Base-by-base conservation (phyloP, 2,888 invertebrate species). In the Sarcophaga subvicina region DNA sequence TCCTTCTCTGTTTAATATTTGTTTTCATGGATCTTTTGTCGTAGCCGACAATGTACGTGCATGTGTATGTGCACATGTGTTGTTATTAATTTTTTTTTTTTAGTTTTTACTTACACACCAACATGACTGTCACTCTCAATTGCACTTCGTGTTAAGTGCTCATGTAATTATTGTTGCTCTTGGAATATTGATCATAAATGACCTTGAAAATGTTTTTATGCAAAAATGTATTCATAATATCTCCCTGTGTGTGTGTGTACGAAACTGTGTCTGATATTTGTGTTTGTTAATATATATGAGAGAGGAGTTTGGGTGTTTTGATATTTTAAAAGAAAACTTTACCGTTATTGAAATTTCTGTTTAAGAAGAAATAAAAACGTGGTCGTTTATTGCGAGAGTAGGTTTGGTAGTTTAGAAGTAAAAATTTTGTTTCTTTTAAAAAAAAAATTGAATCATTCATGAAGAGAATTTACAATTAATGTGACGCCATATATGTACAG, bases 161-260 rank as follows among this genome's bases (percentile, higher is more conserved):
- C 22, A 22, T 20, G n/a, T 62, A 20, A 20, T 83, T 12, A 60
- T 67, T n/a, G 59, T 27, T 76, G 78, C 75, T 87, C 78, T 78
- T 87, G 86, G 81, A 81, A 84, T 84, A 84, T 83, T 78, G 83
- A 87, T 87, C 70, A 84, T 62, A 77, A 49, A 78, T 78, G 86
- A 84, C 86, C 86, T 87, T 87, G 83, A 84, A 83, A 78, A 47
- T 80, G 54, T 84, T 60, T 84, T 60, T 37, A 78, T 79, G 78
- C 75, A 80, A 80, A 79, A 47, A 45, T 63, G 27, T 71, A 37
- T 37, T 37, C 2, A 37, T 63, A 54, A 14, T 76, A 37, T 37
- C 37, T 8, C 37, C 37, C 37, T 37, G 62, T 37, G 25, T n/a
- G 66, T 20, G 3, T 62, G 8, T 62, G n/a, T 71, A 22, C 17